Percentiles rank a stretch among this genome's conserved stretches.
phyloP scores from a whole-genome alignment of 2,797 vertebrate genomes.

The Ambastaia sidthimunki region DNA sequence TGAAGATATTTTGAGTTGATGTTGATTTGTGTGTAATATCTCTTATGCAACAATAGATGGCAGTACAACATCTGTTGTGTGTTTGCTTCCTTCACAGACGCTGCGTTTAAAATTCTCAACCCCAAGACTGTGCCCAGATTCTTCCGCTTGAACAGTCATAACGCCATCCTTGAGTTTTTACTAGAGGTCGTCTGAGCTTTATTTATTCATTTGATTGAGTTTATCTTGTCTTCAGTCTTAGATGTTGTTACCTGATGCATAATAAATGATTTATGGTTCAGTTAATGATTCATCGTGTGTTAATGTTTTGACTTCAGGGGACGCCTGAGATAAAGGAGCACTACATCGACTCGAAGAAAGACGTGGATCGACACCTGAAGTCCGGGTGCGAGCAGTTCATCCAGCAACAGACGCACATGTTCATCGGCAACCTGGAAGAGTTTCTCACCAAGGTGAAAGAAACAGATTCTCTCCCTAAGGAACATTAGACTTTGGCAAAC shows the following conservation, averaged over 20 bases:
- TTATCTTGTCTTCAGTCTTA: background rate
- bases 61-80: conserved; percentile 61
- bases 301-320: conserved; percentile 78
- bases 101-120: conserved; percentile 98
- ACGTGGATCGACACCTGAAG: conserved; percentile 94
- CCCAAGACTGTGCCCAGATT: conserved; percentile 93
- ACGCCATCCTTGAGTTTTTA: conserved; percentile 97
- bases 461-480: background rate
- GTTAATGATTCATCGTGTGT: conserved; percentile 12
- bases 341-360: conserved; percentile 97
- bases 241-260: background rate
- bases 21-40: conserved; percentile 3
- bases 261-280: background rate
- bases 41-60: conserved; percentile 72
- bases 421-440: conserved; percentile 90
- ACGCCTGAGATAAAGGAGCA: conserved; percentile 98
- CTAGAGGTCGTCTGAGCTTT: conserved; percentile 85
- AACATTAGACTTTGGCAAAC: background rate
- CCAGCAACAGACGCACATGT: conserved; percentile 93
- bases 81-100: conserved; percentile 81
- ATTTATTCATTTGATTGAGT: conserved; percentile 42
- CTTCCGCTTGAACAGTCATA: conserved; percentile 97
- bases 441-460: conserved; percentile 91
- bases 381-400: conserved; percentile 96
- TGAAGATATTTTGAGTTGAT: background rate